Base-by-base conservation (phyloP, 2,113 vertebrate species). In the Andinoacara biseriatus region DNA sequence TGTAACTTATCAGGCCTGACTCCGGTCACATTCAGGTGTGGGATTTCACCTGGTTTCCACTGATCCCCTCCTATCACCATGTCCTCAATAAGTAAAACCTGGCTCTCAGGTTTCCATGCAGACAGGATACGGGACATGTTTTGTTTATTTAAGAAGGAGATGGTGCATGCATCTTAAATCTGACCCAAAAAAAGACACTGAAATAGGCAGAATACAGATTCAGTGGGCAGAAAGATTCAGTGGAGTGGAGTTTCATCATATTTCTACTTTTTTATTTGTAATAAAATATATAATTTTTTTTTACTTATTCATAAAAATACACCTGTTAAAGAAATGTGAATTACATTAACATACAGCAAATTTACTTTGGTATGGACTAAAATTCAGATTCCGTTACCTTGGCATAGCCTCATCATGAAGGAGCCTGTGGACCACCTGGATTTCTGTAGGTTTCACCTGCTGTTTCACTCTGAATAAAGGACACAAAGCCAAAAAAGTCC, bases 31-130 rank as follows among this genome's bases (percentile, higher is more conserved):
- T 67, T 87, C 57, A 56, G 74, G 83, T 90, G 56, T 91, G 40
- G 24, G 62, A 24, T 88, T 86, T 87, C 86, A 58, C 24, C 72
- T 78, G 10, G 57, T 87, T 86, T 90, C 89, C 72, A 74, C 74
- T 56, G 60, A 52, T 58, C 8, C 11, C 43, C 6, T 74, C 52
- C 33, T 24, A 3, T 31, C 2, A 2, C 43, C 3, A 7, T 18
- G 76, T 58, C 81, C 35, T 17, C 15, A 9, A 6, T 56, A 61
- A 69, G 5, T 38, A 59, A 58, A 86, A 56, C 31, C 58, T 22
- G 6, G 0, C 40, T 22, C 65, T 86, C 69, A 4, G 40, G 22
- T 90, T 86, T 82, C 81, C 46, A 17, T 40, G 43, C 79, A 74
- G 57, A 79, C 60, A 74, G 8, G 7, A 86, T 14, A 10, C 69